These are phyloP conservation scores for Lissocephala sabroskyi DNA, from an alignment of 2,888 invertebrate species.

Conservation along the genomic window DNA sequence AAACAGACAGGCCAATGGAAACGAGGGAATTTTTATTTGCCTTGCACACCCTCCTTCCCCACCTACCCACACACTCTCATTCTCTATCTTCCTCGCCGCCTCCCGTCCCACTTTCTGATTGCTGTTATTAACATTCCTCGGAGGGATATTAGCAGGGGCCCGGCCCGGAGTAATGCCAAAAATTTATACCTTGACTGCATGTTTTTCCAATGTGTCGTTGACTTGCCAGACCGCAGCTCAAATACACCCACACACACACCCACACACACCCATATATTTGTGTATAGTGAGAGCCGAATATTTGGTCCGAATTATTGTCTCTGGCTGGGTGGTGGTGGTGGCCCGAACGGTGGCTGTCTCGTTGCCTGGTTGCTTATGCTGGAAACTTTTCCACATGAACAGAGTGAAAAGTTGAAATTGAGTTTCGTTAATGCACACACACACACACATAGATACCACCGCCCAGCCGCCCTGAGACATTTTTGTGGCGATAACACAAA, in stretches of 20 bases:
- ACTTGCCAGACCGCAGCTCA: conserved; percentile 16
- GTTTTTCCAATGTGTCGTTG: too few species aligned
- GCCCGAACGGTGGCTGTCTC: neutral
- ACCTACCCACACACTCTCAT: too few species aligned
- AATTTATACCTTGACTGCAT: conserved; percentile 15
- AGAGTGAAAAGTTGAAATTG: conserved; percentile 50
- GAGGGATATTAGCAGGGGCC: neutral
- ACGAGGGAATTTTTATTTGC: neutral
- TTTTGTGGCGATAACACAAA: conserved; percentile 35
- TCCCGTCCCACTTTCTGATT: too few species aligned
- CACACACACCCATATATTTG: conserved; percentile 1
- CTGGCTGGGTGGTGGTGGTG: conserved; percentile 20
- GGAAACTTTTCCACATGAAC: conserved; percentile 48
- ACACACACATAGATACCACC: conserved; percentile 8
- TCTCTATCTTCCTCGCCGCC: conserved; percentile 4
- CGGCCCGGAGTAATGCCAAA: conserved; percentile 8
- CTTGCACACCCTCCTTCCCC: too few species aligned
- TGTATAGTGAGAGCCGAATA: neutral
- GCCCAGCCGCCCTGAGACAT: conserved; percentile 10
- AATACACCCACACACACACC: neutral
- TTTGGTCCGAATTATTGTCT: conserved; percentile 5
- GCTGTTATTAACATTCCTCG: conserved; percentile 23
- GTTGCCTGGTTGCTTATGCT: conserved; percentile 22
- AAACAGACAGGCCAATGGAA: too few species aligned
- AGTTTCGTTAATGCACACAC: conserved; percentile 45